Evolutionary conservation across 2,113 vertebrate genomes (phyloP).

Genomic region (Microtus ochrogaster): DNA sequence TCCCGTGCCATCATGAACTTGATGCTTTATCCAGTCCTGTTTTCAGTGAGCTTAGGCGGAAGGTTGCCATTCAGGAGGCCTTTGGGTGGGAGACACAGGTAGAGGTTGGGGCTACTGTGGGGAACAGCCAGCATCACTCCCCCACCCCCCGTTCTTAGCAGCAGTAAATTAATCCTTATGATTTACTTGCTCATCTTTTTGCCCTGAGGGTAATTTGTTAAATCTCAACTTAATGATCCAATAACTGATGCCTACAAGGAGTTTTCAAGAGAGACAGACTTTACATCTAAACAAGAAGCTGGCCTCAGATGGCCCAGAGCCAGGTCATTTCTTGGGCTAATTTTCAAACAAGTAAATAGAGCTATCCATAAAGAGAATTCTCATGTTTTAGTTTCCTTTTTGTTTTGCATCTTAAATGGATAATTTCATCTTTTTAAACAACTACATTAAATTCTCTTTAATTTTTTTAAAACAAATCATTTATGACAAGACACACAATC

Average conservation of each 20-base stretch:
- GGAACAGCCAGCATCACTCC: not conserved
- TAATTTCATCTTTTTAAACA: slow-evolving; percentile 24
- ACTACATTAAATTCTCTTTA: not conserved
- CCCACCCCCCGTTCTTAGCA: not conserved
- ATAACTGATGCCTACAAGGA: slow-evolving; percentile 42
- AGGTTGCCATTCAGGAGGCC: not conserved
- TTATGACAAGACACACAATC: not conserved
- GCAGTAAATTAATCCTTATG: not conserved
- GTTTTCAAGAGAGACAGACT: not conserved
- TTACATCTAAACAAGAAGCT: not conserved
- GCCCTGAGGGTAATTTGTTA: slow-evolving; percentile 4
- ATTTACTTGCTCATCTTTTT: not conserved
- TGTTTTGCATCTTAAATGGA: not conserved
- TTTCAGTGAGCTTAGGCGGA: not conserved
- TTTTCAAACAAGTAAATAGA: slow-evolving; percentile 42
- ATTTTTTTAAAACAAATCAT: slow-evolving; percentile 29
- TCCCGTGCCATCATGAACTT: not conserved
- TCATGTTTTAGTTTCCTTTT: slow-evolving; percentile 21
- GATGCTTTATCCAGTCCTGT: not conserved
- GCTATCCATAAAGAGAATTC: not conserved
- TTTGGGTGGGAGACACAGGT: not conserved
- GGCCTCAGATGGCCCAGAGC: not conserved
- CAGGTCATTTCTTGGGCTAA: slow-evolving; percentile 17
- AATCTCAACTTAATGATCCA: slow-evolving; percentile 30
- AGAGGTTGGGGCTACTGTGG: not conserved